Conservation (phyloP, 2,113 vertebrate species). For the Baryphthengus martii region DNA sequence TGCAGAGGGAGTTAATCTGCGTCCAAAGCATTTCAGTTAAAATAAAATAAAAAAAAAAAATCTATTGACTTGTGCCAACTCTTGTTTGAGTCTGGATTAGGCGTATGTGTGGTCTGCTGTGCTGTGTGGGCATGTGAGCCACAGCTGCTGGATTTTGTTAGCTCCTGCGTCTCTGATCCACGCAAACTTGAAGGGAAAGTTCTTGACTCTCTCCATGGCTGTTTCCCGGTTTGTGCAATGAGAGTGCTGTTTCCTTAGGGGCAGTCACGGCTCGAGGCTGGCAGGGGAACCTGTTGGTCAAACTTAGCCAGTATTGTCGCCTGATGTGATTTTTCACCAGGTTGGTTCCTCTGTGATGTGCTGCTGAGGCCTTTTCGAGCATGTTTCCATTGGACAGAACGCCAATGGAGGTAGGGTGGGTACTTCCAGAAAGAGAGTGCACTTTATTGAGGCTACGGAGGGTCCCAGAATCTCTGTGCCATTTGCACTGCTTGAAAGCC, state of each 20-base stretch:
- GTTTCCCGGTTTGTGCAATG: background rate
- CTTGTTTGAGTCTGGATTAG: background rate
- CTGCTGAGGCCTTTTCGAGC: background rate
- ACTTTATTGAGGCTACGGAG: background rate
- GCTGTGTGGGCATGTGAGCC: background rate
- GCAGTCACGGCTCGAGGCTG: fast-evolving
- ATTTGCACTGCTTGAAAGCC: background rate
- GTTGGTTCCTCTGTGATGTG: background rate
- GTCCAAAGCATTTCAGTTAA: conserved; percentile 18
- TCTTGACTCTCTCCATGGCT: background rate
- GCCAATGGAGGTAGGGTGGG: background rate
- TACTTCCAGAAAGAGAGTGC: background rate
- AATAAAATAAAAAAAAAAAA: background rate
- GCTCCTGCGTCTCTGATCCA: background rate
- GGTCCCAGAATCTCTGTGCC: background rate
- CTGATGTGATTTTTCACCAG: background rate
- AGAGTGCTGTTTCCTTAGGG: background rate
- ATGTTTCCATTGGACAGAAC: background rate
- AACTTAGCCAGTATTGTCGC: fast-evolving
- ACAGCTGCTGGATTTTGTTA: background rate
- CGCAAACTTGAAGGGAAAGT: background rate
- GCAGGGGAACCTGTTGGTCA: background rate
- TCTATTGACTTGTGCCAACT: background rate
- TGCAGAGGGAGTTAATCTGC: conserved; percentile 14
- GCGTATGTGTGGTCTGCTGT: background rate